Evolutionary conservation across 2,888 invertebrate genomes (phyloP).

Genomic region (Euzophera pinguis): DNA sequence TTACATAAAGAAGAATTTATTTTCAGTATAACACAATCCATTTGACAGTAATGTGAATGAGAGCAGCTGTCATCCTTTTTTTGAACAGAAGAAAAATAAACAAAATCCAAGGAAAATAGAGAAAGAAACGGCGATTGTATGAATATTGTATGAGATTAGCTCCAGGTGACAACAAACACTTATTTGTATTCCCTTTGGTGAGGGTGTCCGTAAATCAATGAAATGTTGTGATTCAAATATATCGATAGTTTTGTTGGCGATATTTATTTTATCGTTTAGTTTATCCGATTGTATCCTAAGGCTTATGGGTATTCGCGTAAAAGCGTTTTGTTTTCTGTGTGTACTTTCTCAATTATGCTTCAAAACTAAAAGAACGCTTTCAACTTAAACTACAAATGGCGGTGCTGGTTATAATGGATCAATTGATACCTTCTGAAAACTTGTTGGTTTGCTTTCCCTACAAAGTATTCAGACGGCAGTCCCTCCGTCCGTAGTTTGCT

Average conservation of each 20-base stretch:
- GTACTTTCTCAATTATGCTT: too few species aligned
- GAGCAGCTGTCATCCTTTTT: neutral
- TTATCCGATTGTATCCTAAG: neutral
- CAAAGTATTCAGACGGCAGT: too few species aligned
- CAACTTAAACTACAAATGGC: too few species aligned
- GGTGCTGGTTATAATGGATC: too few species aligned
- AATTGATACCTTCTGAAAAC: too few species aligned
- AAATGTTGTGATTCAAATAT: neutral
- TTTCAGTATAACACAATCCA: neutral
- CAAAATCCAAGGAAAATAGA: slow-evolving; percentile 13
- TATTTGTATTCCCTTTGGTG: slow-evolving; percentile 18
- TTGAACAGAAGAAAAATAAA: neutral
- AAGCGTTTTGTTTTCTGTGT: too few species aligned
- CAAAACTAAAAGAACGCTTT: too few species aligned
- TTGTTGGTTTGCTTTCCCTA: too few species aligned
- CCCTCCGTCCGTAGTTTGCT: too few species aligned
- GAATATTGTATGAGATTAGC: slow-evolving; percentile 42
- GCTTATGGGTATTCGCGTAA: too few species aligned
- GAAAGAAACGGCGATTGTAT: slow-evolving; percentile 28
- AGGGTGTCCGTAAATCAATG: neutral
- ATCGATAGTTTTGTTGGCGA: neutral
- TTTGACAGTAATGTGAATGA: neutral
- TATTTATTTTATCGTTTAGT: neutral
- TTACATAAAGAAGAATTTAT: neutral
- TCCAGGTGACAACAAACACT: slow-evolving; percentile 25